phyloP scores from a whole-genome alignment of 2,113 vertebrate species.

The Oplegnathus fasciatus region DNA sequence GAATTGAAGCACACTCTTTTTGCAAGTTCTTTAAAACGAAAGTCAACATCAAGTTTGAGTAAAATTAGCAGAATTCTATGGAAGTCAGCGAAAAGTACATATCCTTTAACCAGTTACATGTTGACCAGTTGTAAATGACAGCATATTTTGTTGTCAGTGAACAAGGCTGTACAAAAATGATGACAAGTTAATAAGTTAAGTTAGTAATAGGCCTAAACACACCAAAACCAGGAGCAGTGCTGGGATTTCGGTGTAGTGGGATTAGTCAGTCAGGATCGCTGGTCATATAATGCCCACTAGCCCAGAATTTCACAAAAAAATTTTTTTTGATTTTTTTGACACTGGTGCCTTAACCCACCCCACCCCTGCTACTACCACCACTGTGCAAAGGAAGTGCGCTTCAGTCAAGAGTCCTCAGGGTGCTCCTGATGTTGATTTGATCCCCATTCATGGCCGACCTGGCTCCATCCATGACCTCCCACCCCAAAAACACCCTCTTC shows the following conservation, averaged over 20 bases:
- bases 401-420: slow-evolving; percentile 9
- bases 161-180: too few species aligned
- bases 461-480: not conserved
- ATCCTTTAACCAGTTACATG: too few species aligned
- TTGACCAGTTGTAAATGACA: too few species aligned
- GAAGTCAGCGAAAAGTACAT: not conserved
- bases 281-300: too few species aligned
- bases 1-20: not conserved
- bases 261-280: too few species aligned
- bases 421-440: slow-evolving; percentile 36
- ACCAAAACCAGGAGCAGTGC: too few species aligned
- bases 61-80: not conserved
- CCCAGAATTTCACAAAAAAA: too few species aligned
- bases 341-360: not conserved
- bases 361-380: not conserved
- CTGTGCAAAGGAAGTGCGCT: not conserved
- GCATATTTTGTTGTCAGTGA: too few species aligned
- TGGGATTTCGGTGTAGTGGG: too few species aligned
- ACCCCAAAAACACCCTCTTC: not conserved
- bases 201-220: too few species aligned
- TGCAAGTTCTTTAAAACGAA: not conserved
- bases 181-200: too few species aligned
- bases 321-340: too few species aligned
- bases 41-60: not conserved
- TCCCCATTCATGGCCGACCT: slow-evolving; percentile 19